Percentiles rank a stretch among this genome's conserved stretches.
phyloP scores from a whole-genome alignment of 2,888 invertebrate species.

The Amphipyra berbera region DNA sequence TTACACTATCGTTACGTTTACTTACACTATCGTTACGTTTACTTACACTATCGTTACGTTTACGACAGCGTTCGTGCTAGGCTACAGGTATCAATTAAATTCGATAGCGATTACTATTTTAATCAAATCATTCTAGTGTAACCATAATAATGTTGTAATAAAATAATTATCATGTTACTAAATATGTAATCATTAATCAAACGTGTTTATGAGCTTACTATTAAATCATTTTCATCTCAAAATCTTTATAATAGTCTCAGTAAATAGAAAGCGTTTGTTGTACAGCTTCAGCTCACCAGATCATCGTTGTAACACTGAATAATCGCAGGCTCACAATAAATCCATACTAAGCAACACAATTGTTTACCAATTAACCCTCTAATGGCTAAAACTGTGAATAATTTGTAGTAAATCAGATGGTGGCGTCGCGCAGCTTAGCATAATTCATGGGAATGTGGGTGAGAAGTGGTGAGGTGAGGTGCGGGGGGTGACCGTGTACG shows the following conservation, averaged over 20 bases:
- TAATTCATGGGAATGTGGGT: slow-evolving; percentile 35
- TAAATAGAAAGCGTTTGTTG: slow-evolving; percentile 25
- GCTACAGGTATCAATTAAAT: too few relatives aligned
- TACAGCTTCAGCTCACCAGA: background rate
- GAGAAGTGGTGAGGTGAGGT: background rate
- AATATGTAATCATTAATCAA: slow-evolving; percentile 32
- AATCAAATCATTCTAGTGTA: too few relatives aligned
- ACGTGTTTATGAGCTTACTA: slow-evolving; percentile 27
- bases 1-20: too few relatives aligned
- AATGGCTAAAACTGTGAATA: slow-evolving; percentile 61
- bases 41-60: too few relatives aligned
- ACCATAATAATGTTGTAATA: background rate
- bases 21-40: too few relatives aligned
- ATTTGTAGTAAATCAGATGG: slow-evolving; percentile 56
- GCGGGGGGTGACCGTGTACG: background rate
- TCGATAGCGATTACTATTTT: too few relatives aligned
- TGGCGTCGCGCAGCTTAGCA: slow-evolving; percentile 45
- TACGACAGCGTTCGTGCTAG: too few relatives aligned
- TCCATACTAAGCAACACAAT: slow-evolving; percentile 52
- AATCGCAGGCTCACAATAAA: slow-evolving; percentile 53
- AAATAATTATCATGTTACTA: slow-evolving; percentile 13
- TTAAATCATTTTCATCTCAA: slow-evolving; percentile 34
- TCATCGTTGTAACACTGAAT: slow-evolving; percentile 28
- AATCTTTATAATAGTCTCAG: slow-evolving; percentile 17
- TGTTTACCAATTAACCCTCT: slow-evolving; percentile 57